These are phyloP conservation scores for Microcebus tavaratra DNA, from an alignment of 2,113 vertebrate species.

Conservation along the genomic window DNA sequence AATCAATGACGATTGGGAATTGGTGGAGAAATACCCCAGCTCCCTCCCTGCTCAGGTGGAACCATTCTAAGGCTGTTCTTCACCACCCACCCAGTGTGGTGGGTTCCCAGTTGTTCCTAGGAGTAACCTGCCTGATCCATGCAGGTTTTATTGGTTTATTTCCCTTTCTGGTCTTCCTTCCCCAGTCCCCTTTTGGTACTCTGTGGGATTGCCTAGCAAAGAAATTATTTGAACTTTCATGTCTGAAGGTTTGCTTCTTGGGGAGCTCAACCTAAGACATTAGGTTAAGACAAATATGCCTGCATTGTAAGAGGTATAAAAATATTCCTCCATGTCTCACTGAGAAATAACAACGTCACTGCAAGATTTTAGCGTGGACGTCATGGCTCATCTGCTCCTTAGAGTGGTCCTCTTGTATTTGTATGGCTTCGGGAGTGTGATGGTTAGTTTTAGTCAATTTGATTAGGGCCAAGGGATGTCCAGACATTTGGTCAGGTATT, in stretches of 20 bases:
- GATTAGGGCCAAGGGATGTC: too few species aligned
- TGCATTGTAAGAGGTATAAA: neutral
- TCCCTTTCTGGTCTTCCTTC: neutral
- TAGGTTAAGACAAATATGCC: neutral
- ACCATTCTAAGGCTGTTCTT: neutral
- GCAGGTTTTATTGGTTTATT: neutral
- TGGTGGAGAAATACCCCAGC: neutral
- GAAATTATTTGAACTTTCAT: neutral
- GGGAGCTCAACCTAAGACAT: neutral
- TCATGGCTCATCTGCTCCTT: neutral
- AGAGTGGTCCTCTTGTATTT: neutral
- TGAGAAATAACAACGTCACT: neutral
- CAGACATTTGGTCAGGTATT: neutral
- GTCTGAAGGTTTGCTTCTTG: neutral
- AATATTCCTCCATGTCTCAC: neutral
- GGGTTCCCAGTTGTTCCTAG: neutral
- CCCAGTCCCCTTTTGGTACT: neutral
- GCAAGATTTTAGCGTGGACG: neutral
- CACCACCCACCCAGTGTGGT: neutral
- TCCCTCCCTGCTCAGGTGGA: neutral
- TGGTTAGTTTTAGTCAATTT: too few species aligned
- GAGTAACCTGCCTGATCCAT: too few species aligned
- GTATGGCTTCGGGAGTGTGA: neutral
- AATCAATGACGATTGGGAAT: neutral
- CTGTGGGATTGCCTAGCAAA: neutral